These are phyloP conservation scores for Bicyclus anynana DNA, from an alignment of 1,140 invertebrate species.

Conservation along the genomic window DNA sequence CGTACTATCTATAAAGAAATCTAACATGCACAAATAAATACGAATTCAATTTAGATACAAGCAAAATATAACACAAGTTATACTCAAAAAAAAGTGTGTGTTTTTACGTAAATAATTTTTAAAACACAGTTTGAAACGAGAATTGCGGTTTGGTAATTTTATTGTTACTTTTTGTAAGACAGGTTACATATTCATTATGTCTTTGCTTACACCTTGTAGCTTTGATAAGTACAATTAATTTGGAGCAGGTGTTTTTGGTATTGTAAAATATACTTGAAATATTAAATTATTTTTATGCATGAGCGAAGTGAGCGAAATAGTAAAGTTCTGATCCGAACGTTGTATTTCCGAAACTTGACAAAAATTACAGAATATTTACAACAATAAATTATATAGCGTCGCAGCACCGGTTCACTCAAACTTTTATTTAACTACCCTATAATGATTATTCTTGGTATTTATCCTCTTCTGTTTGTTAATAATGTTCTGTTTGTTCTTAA, in stretches of 20 bases:
- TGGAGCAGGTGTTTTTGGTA: not conserved
- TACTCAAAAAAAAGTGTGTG: not conserved
- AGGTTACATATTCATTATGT: conserved; percentile 6
- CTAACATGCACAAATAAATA: conserved; percentile 17
- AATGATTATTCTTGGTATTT: no score
- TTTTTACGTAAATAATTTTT: not conserved
- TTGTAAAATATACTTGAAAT: not conserved
- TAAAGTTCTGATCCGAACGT: no score
- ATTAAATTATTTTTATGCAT: not conserved
- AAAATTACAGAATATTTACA: no score
- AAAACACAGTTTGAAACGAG: not conserved
- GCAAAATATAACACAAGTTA: not conserved
- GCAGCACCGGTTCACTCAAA: no score
- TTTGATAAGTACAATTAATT: not conserved
- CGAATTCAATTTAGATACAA: conserved; percentile 12
- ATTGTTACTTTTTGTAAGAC: not conserved
- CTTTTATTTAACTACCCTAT: no score
- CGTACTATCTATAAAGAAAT: conserved; percentile 15
- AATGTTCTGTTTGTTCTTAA: no score
- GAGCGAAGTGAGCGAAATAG: no score
- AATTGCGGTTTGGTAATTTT: not conserved
- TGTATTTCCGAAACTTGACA: no score
- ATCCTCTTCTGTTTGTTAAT: no score
- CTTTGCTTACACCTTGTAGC: not conserved
- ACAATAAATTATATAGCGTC: no score